phyloP scores from a whole-genome alignment of 2,797 vertebrate species.

The Hafferia zeledoni region DNA sequence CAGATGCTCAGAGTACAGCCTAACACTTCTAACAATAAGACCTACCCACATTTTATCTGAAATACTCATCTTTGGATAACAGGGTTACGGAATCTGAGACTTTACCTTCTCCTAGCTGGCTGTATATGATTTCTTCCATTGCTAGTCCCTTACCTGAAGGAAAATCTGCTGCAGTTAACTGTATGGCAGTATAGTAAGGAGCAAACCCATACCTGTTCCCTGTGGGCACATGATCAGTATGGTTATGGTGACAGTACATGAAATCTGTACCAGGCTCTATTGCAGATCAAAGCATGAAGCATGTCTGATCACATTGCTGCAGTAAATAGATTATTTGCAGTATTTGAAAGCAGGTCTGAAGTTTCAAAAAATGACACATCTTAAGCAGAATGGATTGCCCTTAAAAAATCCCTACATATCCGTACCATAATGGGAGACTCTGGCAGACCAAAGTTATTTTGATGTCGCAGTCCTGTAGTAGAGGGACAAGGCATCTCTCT shows the following conservation, averaged over 20 bases:
- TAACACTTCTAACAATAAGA: background rate
- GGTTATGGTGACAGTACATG: background rate
- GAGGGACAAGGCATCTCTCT: background rate
- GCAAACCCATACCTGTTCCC: background rate
- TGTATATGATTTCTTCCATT: background rate
- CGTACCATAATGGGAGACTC: background rate
- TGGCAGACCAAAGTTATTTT: background rate
- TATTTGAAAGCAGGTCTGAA: background rate
- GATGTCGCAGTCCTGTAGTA: background rate
- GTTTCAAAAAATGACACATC: background rate
- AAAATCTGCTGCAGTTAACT: background rate
- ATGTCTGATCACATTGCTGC: background rate
- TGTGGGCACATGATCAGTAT: background rate
- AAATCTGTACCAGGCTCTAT: background rate
- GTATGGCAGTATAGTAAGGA: accelerated
- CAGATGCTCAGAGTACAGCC: background rate
- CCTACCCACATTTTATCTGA: background rate
- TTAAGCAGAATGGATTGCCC: background rate
- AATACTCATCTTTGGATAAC: background rate
- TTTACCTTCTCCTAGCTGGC: background rate
- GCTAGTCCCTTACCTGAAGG: background rate
- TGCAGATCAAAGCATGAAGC: background rate
- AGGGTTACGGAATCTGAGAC: background rate
- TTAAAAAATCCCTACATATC: background rate
- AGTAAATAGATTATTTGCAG: background rate